These are phyloP conservation scores for Diploptera punctata DNA, from an alignment of 2,888 invertebrate genomes.

Conservation along the genomic window DNA sequence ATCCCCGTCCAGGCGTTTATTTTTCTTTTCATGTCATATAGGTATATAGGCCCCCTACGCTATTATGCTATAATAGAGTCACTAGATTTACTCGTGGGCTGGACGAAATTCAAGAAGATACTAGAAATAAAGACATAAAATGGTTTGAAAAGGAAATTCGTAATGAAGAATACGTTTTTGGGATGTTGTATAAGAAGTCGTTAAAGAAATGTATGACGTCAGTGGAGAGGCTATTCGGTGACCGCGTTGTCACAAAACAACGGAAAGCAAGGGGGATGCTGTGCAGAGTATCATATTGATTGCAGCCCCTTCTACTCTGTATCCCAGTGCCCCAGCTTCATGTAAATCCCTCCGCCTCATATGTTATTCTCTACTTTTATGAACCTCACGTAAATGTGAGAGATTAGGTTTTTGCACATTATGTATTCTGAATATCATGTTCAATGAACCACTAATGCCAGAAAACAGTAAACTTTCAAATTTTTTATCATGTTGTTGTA, in stretches of 20 bases:
- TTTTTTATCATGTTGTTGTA: too few relatives aligned
- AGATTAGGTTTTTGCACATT: too few relatives aligned
- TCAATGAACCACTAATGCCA: too few relatives aligned
- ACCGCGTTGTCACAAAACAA: slow-evolving; percentile 2
- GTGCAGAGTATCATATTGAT: not conserved
- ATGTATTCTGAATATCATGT: too few relatives aligned
- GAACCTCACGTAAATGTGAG: too few relatives aligned
- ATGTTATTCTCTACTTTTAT: too few relatives aligned
- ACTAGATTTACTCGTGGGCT: too few relatives aligned
- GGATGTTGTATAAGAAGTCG: not conserved
- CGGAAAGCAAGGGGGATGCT: not conserved
- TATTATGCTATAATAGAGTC: too few relatives aligned
- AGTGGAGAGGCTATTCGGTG: not conserved
- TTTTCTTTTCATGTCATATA: too few relatives aligned
- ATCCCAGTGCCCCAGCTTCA: not conserved
- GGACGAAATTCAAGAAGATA: not conserved
- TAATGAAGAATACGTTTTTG: not conserved
- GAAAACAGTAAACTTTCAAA: too few relatives aligned
- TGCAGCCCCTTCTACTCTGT: not conserved
- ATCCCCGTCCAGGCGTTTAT: too few relatives aligned
- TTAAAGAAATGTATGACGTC: not conserved
- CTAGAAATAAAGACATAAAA: not conserved
- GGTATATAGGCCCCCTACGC: too few relatives aligned
- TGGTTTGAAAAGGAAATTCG: not conserved
- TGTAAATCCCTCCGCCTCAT: not conserved